Base-by-base conservation (phyloP, 2,113 vertebrate genomes). In the Crypturellus undulatus region DNA sequence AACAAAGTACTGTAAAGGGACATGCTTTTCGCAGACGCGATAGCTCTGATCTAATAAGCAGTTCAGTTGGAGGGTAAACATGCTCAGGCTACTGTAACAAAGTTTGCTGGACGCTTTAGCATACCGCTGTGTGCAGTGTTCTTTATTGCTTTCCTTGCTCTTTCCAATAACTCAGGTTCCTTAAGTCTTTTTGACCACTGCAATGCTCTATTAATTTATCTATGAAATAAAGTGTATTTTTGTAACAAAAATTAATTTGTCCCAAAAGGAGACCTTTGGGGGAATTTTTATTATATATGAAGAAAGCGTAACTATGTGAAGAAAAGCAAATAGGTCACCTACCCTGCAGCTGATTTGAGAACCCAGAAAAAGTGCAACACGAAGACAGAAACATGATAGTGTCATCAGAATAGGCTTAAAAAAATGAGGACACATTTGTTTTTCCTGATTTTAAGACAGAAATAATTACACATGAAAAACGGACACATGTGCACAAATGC, bases 31-130 rank as follows among this genome's bases (percentile, higher is more conserved):
- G 59, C 85, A 90, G 87, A 83, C 80, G 73, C 7, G 20, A 72
- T 47, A 62, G 47, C 80, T 85, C 77, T 52, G 87, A 72, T 88
- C 52, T 89, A 79, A 91, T 83, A 92, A 93, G 78, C 59, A 91
- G 70, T 79, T 73, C 68, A 84, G 76, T 32, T 52, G 52, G 49
- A 90, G 64, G 60, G 63, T 62, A 88, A 90, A 92, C 64, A 81
- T 32, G 49, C 38, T 86, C 51, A 83, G 56, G 56, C 38, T 70
- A 45, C 34, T 78, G 42, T 79, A 77, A 71, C 16, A 40, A 80
- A 94, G 58, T 92, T 65, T 69, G 42, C 45, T 25, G 38, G 60
- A 88, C 84, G 7, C 16, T 13, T 77, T 82, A 78, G 25, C 10
- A 24, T 79, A 43, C 26, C 20, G 45, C 45, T 0, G 0, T 9